A percentile compares a stretch with the other conserved stretches of the same genome.
Conservation (phyloP, 2,888 invertebrate species). For the Eulithis prunata region DNA sequence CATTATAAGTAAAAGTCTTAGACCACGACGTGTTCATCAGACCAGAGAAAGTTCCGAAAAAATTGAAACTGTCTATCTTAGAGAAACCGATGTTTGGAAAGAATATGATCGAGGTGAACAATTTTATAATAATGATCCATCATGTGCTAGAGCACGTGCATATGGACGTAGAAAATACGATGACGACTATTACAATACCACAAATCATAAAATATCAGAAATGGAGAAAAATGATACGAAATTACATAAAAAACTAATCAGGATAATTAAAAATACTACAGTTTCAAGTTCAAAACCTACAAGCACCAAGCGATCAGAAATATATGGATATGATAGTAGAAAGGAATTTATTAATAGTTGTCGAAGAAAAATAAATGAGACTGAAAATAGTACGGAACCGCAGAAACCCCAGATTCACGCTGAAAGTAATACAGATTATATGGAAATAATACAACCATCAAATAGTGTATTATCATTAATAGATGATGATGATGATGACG, state of each 20-base stretch:
- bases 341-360: constrained; percentile 1
- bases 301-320: background rate
- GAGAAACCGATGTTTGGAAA: background rate
- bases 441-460: background rate
- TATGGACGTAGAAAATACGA: constrained; percentile 62
- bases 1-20: constrained; percentile 14
- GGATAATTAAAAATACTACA: constrained; percentile 19
- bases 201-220: constrained; percentile 62
- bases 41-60: constrained; percentile 20
- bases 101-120: constrained; percentile 22
- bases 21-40: constrained; percentile 18
- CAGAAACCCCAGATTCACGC: background rate
- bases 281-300: background rate
- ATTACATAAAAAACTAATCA: constrained; percentile 57
- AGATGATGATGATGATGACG: constrained; percentile 2
- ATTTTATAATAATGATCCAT: constrained; percentile 21
- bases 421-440: constrained; percentile 1
- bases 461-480: background rate
- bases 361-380: background rate
- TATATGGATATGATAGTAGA: background rate
- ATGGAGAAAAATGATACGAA: constrained; percentile 68
- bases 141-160: constrained; percentile 57
- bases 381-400: background rate
- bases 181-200: constrained; percentile 58
- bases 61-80: background rate